Conservation (phyloP, 2,797 vertebrate species). For the Chaenodraco wilsoni region DNA sequence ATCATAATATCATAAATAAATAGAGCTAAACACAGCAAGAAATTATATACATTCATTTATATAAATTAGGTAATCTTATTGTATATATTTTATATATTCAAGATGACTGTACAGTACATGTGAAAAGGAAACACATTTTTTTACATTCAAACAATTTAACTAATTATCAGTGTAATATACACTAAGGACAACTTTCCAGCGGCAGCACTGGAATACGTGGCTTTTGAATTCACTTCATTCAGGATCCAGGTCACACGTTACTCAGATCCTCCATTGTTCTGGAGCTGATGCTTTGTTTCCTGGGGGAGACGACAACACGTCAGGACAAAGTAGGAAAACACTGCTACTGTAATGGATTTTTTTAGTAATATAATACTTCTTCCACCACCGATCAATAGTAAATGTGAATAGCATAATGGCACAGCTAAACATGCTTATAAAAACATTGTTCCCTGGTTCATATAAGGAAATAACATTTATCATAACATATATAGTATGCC, state of each 20-base stretch:
- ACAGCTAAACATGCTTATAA: not conserved
- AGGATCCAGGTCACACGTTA: constrained; percentile 61
- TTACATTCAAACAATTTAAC: constrained; percentile 78
- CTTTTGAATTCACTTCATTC: constrained; percentile 49
- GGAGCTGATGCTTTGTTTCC: constrained; percentile 79
- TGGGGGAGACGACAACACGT: constrained; percentile 46
- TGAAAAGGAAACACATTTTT: constrained; percentile 81
- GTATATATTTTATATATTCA: constrained; percentile 68
- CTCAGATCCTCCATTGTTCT: constrained; percentile 76
- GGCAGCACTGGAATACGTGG: constrained; percentile 71
- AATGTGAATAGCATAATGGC: not conserved
- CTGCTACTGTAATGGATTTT: not conserved
- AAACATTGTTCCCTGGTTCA: not conserved
- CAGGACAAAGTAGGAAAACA: not conserved
- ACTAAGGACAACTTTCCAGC: constrained; percentile 83
- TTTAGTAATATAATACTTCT: not conserved
- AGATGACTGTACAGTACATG: constrained; percentile 80
- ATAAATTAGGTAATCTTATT: constrained; percentile 79
- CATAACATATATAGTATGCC: not conserved
- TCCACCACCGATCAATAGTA: not conserved
- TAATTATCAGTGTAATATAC: constrained; percentile 88
- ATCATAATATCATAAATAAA: constrained; percentile 74
- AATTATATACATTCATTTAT: constrained; percentile 82
- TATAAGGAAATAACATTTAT: not conserved
- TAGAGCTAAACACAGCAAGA: constrained; percentile 78